phyloP scores from a whole-genome alignment of 2,113 vertebrate species.

The Phalacrocorax pelagicus region DNA sequence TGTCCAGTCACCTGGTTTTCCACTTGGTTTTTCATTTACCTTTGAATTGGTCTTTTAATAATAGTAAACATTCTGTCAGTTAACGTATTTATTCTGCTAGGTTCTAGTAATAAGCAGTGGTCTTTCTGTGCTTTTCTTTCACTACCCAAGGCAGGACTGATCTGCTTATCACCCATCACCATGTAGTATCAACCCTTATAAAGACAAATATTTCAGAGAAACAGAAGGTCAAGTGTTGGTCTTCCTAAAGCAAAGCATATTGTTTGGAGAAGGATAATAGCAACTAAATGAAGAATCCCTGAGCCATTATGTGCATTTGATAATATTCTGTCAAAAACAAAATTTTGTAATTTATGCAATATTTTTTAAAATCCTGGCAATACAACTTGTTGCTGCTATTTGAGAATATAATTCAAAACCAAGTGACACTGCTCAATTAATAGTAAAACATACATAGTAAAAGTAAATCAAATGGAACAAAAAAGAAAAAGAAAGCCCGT shows the following conservation, averaged over 20 bases:
- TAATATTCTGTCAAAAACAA: neutral
- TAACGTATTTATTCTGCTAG: neutral
- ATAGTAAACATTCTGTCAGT: neutral
- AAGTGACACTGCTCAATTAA: neutral
- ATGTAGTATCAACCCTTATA: neutral
- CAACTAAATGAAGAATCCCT: neutral
- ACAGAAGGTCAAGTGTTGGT: neutral
- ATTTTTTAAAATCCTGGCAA: neutral
- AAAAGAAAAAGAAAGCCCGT: neutral
- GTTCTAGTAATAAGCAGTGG: neutral
- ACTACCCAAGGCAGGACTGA: neutral
- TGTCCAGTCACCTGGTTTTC: neutral
- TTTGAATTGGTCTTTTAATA: neutral
- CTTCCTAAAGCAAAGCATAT: neutral
- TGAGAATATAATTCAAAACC: neutral
- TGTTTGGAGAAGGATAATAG: neutral
- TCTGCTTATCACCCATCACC: neutral
- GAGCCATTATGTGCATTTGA: neutral
- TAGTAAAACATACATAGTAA: neutral
- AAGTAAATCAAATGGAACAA: neutral
- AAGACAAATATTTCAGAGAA: neutral
- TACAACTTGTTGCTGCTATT: neutral
- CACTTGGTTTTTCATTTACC: neutral
- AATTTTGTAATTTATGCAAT: neutral
- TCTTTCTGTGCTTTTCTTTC: neutral